Conservation (phyloP, 1,140 invertebrate species). For the Heliothis virescens region DNA sequence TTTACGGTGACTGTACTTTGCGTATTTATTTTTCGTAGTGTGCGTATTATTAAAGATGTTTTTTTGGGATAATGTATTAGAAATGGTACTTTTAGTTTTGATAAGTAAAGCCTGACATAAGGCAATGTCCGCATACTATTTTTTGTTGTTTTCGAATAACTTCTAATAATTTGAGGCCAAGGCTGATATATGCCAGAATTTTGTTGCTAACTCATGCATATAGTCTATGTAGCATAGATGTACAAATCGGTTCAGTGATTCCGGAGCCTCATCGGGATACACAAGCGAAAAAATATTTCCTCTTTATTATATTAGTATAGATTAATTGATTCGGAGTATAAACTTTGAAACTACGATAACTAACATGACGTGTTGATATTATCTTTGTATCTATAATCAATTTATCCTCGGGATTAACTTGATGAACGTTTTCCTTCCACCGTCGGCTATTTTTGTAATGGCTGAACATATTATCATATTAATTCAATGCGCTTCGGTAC, state of each 20-base stretch:
- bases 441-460: neutral
- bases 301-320: too few species aligned
- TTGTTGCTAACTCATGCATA: too few species aligned
- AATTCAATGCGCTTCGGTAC: neutral
- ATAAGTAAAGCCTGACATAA: too few species aligned
- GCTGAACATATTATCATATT: neutral
- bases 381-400: constrained; percentile 3
- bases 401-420: constrained; percentile 18
- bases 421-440: neutral
- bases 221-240: too few species aligned
- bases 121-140: too few species aligned
- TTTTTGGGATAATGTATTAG: neutral
- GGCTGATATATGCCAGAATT: too few species aligned
- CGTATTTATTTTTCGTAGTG: neutral
- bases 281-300: too few species aligned
- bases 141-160: neutral
- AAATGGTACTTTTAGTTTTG: too few species aligned
- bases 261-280: too few species aligned
- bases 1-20: neutral
- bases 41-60: neutral
- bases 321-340: neutral
- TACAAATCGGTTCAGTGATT: too few species aligned
- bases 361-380: neutral
- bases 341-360: neutral
- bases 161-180: too few species aligned